Evolutionary conservation across 2,113 vertebrate species (phyloP), one percentile per base, ranked within the genome.

Genomic region (Callospermophilus lateralis): DNA sequence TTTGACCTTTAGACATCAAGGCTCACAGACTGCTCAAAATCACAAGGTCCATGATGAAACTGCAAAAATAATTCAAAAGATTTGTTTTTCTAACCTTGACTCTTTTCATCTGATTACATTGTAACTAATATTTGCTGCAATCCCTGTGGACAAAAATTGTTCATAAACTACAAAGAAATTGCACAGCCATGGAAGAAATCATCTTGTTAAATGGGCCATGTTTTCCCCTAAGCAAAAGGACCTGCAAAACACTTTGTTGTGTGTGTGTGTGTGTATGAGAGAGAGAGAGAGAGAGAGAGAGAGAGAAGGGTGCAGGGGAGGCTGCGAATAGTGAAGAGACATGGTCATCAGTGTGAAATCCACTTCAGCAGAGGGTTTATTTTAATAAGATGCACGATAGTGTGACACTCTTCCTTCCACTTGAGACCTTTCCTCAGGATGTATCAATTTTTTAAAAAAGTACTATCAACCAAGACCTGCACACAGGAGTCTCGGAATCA

Each of bases 131-230:
- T 90, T 97, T 96, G 70, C 70, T 78, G 67, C 90, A 61, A 6
- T 94, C 89, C 87, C 79, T 32, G 28, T 45, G 89, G 89, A 95
- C 22, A 72, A 80, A 95, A 95, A 84, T 84, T 89, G 89, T 97
- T 94, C 83, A 92, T 78, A 96, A 96, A 93, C 89, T 72, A 87
- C 58, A 81, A 79, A 87, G 96, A 90, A 96, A 96, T 89, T 89
- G 94, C 93, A 84, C 37, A 61, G 84, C 80, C 67, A 24, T 16
- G 68, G 89, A 95, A 95, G 93, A 97, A 95, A 97, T 94, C 45
- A 84, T 1, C 79, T 80, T 93, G 77, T 79, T 93, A 96, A 92
- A 86, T 90, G 93, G 70, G 61, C 58, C 67, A 24, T 92, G 89
- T 51, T 84, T 86, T 42, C 9, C 63, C 15, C 30, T 55, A 42